Conservation (phyloP, 1,140 invertebrate genomes). For the Apis florea region DNA sequence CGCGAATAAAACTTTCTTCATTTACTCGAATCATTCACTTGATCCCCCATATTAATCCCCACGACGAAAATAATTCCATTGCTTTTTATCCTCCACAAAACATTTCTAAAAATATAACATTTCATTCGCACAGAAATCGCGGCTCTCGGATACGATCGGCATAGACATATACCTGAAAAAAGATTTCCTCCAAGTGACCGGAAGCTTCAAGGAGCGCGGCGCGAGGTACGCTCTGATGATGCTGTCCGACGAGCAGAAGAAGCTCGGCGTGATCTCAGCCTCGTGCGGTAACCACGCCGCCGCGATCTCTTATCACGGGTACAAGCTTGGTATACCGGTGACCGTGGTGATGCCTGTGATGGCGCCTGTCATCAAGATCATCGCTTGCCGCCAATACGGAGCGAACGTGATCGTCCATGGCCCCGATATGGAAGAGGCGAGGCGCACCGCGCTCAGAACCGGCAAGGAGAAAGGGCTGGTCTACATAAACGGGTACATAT, state of each 20-base stretch:
- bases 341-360: slow-evolving; percentile 97
- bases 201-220: slow-evolving; percentile 96
- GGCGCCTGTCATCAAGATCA: slow-evolving; percentile 96
- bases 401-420: slow-evolving; percentile 93
- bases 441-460: slow-evolving; percentile 87
- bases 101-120: no score
- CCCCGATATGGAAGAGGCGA: slow-evolving; percentile 92
- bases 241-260: slow-evolving; percentile 86
- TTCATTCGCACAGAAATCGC: slow-evolving; percentile 90
- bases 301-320: slow-evolving; percentile 93
- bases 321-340: slow-evolving; percentile 89
- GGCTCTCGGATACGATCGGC: slow-evolving; percentile 87
- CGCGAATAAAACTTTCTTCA: no score
- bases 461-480: slow-evolving; percentile 86
- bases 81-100: no score
- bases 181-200: slow-evolving; percentile 95
- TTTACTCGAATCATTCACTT: no score
- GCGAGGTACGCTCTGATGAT: slow-evolving; percentile 91
- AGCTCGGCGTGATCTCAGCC: slow-evolving; percentile 92
- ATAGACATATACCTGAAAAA: slow-evolving; percentile 96
- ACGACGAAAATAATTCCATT: no score
- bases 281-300: slow-evolving; percentile 96
- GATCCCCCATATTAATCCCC: no score
- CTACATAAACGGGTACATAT: slow-evolving; percentile 95
- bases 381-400: slow-evolving; percentile 90